A percentile compares a stretch with the other conserved stretches of the same genome.
Conservation (phyloP, 2,797 vertebrate genomes). For the Enteromius thamalakanensis region DNA sequence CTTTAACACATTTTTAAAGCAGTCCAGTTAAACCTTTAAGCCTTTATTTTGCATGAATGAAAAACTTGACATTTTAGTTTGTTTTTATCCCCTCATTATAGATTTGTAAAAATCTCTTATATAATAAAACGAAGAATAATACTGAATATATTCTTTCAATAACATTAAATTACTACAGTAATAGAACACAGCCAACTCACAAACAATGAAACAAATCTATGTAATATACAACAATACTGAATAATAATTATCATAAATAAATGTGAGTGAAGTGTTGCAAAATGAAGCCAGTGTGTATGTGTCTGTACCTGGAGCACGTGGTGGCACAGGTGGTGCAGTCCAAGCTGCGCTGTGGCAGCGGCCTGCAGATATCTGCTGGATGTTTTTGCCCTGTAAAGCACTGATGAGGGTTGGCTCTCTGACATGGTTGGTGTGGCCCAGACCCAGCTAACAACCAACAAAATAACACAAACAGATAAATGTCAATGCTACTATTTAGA, state of each 20-base stretch:
- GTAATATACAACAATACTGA: background rate
- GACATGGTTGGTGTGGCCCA: slow-evolving; percentile 79
- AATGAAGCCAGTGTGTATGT: background rate
- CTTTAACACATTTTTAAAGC: no score
- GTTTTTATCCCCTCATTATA: background rate
- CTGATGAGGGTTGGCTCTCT: slow-evolving; percentile 79
- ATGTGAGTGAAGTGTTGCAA: background rate
- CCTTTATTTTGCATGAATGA: background rate
- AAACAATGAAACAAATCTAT: background rate
- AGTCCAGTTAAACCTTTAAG: background rate
- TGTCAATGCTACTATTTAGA: background rate
- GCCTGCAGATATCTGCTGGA: slow-evolving; percentile 81
- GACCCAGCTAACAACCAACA: slow-evolving; percentile 72
- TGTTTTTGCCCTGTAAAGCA: slow-evolving; percentile 78
- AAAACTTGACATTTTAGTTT: background rate
- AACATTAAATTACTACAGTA: background rate
- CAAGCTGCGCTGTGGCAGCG: slow-evolving; percentile 84
- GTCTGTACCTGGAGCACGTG: slow-evolving; percentile 76
- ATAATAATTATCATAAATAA: background rate
- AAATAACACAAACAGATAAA: background rate
- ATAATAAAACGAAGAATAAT: background rate
- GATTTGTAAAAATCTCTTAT: background rate
- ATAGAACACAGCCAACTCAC: background rate
- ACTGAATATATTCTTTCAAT: background rate
- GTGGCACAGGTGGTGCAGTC: slow-evolving; percentile 77